Percentiles rank a stretch among this genome's conserved stretches.
Evolutionary conservation across 2,113 vertebrate species (phyloP).

Genomic region (Triplophysa rosa): DNA sequence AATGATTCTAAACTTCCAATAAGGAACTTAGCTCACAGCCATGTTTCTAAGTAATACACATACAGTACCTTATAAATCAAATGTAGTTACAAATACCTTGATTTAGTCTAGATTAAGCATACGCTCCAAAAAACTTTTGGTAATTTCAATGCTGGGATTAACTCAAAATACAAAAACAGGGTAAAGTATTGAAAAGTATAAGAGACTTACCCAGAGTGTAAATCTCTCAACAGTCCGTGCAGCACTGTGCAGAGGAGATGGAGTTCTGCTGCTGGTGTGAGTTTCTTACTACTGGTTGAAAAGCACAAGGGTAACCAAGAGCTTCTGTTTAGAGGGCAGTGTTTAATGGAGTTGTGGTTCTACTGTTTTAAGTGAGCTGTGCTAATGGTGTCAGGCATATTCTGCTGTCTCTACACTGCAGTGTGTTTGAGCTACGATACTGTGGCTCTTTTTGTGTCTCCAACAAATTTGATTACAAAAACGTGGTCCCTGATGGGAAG

Average conservation of each 20-base stretch:
- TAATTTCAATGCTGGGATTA: no score
- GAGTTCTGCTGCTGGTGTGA: slow-evolving; percentile 20
- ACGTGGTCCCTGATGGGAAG: slow-evolving; percentile 61
- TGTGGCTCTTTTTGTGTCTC: slow-evolving; percentile 70
- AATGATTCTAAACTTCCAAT: no score
- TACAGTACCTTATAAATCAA: neutral
- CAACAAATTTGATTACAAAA: slow-evolving; percentile 76
- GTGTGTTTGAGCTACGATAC: slow-evolving; percentile 62
- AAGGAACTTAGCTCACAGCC: neutral
- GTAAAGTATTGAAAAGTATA: neutral
- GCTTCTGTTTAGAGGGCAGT: slow-evolving; percentile 20
- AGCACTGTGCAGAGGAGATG: slow-evolving; percentile 35
- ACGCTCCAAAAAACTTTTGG: neutral
- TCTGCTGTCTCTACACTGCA: slow-evolving; percentile 30
- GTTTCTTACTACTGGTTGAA: slow-evolving; percentile 36
- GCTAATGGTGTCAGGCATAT: neutral
- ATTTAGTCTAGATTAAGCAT: no score
- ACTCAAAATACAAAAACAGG: neutral
- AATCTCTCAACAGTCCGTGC: slow-evolving; percentile 1
- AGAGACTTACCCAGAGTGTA: slow-evolving; percentile 41
- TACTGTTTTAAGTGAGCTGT: neutral
- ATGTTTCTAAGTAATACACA: no score
- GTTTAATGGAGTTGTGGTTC: slow-evolving; percentile 1
- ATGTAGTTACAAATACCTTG: no score
- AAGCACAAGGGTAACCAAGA: slow-evolving; percentile 31